These are phyloP conservation scores for Turritopsis rubra DNA, from an alignment of 30 jellyfish, hydroid and myxozoan species.

Conservation along the genomic window DNA sequence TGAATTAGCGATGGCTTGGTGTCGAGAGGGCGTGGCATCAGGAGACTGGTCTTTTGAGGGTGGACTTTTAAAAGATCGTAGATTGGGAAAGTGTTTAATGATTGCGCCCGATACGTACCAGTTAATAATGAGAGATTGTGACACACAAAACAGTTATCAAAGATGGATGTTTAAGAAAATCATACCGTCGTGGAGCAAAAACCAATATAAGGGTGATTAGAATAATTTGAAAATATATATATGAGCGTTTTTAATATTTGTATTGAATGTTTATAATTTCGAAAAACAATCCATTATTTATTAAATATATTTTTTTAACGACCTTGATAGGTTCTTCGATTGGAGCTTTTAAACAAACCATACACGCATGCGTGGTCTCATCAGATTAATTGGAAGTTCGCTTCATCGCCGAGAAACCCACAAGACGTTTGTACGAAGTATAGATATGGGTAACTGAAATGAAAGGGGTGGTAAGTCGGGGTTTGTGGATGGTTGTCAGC, in stretches of 20 bases:
- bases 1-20: slow-evolving; percentile 30
- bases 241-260: not conserved
- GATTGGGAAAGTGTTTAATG: not conserved
- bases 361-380: too few relatives aligned
- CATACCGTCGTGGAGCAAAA: slow-evolving; percentile 26
- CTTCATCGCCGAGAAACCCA: slow-evolving; percentile 79
- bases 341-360: too few relatives aligned
- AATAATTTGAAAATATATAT: not conserved
- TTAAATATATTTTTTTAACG: not conserved
- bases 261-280: not conserved
- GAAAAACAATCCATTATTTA: not conserved
- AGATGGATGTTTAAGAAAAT: slow-evolving; percentile 7
- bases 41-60: slow-evolving; percentile 28
- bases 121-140: slow-evolving; percentile 17
- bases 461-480: not conserved
- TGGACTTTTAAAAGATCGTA: slow-evolving; percentile 1
- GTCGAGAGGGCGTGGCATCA: slow-evolving; percentile 18
- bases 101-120: not conserved
- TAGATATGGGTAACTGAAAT: not conserved
- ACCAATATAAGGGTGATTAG: not conserved
- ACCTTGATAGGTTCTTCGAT: not conserved
- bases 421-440: not conserved
- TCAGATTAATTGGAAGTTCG: too few relatives aligned
- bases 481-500: not conserved
- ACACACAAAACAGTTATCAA: slow-evolving; percentile 11